Evolutionary conservation across 2,888 invertebrate species (phyloP), one percentile per base, ranked within the genome.

Genomic region (Archips xylosteana): DNA sequence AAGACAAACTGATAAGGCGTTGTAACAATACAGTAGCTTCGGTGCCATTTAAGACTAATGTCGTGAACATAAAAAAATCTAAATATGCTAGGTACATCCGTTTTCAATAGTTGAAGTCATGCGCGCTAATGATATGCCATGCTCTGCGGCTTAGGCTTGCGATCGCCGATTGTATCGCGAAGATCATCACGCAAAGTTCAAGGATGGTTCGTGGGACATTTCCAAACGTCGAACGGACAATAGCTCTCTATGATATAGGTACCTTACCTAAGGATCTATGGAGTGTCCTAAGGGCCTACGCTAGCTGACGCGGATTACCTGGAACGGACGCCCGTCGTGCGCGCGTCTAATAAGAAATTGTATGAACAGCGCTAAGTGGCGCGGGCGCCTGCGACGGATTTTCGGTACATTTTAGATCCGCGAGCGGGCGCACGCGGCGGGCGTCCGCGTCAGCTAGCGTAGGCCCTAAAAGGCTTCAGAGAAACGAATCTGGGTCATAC

Each of bases 181-280:
- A 51, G 65, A 65, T 65, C 65, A 65, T 15, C 64, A 64, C 64
- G 64, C 36, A 65, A 51, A 65, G 65, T 65, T 65, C 65, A 65
- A 64, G 64, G 64, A 34, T 39, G 15, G 12, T 8, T 32, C n/a
- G 64, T 49, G 49, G 6, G 36, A 51, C 49, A 51, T 8, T 32
- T 34, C 49, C 51, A 51, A 36, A 51, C 65, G 65, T 51, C 51
- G 51, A 51, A 39, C 49, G 65, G 51, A 65, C 49, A 49, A 49
- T 49, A 49, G 49, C 49, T 49, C 49, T 49, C 49, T 49, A 49
- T 4, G 13, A n/a, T n/a, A n/a, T n/a, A 49, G 49, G 4, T 49
- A 23, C 23, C 23, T 0, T 23, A 23, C 23, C 23, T 23, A 49
- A 49, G n/a, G n/a, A 49, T 49, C 49, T 49, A 49, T 4, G 6